phyloP scores from a whole-genome alignment of 2,113 vertebrate genomes.

The Pachyramphus minor region DNA sequence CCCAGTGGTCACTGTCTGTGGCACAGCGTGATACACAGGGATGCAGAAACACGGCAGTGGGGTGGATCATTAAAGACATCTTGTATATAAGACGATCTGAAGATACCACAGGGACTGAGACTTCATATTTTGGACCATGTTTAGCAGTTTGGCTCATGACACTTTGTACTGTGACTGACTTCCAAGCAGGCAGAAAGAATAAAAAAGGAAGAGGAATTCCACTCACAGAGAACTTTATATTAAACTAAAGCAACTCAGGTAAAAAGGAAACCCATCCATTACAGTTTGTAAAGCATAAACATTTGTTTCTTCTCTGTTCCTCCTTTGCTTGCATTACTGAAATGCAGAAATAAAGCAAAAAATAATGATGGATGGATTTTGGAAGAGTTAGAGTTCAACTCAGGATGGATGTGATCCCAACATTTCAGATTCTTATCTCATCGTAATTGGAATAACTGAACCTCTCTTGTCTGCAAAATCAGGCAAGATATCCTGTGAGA shows the following conservation, averaged over 20 bases:
- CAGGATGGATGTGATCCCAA: constrained; percentile 38
- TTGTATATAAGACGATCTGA: background rate
- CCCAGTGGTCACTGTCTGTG: background rate
- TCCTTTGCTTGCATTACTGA: background rate
- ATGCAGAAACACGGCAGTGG: background rate
- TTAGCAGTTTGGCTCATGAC: background rate
- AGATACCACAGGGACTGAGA: background rate
- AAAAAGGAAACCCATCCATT: background rate
- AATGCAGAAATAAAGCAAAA: background rate
- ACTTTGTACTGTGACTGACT: background rate
- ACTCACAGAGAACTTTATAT: background rate
- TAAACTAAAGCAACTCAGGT: background rate
- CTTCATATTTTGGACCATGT: background rate
- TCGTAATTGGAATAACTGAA: constrained; percentile 53
- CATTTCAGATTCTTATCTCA: constrained; percentile 60
- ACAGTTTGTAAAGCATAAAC: background rate
- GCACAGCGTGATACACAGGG: background rate
- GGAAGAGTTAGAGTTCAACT: constrained; percentile 43
- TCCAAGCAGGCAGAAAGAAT: background rate
- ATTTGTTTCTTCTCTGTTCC: background rate
- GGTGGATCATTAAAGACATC: background rate
- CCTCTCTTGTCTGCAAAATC: constrained; percentile 53
- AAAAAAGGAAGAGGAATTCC: background rate
- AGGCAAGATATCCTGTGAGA: constrained; percentile 63
- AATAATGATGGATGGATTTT: constrained; percentile 39